phyloP scores from a whole-genome alignment of 2,888 invertebrate genomes.

The Oithona nana region DNA sequence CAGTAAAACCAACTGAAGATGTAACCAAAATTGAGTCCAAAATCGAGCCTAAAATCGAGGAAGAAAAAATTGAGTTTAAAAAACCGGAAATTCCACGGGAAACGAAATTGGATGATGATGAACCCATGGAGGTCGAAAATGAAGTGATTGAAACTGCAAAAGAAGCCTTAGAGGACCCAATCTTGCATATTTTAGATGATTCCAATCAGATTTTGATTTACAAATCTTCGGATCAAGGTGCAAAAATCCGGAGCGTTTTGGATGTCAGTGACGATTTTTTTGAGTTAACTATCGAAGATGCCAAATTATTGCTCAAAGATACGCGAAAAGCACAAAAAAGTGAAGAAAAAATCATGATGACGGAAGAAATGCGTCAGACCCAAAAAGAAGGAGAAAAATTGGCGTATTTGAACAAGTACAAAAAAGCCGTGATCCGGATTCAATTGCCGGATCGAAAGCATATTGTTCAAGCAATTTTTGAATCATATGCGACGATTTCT shows the following conservation, averaged over 20 bases:
- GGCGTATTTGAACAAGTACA: not conserved
- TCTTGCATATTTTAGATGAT: conserved; percentile 1
- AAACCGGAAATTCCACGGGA: not conserved
- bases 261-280: conserved; percentile 1
- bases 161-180: not conserved
- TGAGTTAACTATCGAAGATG: not conserved
- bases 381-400: not conserved
- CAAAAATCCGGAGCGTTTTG: not conserved
- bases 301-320: not conserved
- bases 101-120: not conserved
- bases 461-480: not conserved
- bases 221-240: not conserved
- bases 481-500: not conserved
- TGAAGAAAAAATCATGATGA: conserved; percentile 5
- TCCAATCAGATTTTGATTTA: not conserved
- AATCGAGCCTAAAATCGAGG: not conserved
- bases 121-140: not conserved
- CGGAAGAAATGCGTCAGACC: not conserved
- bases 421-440: conserved; percentile 6
- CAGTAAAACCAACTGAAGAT: no score
- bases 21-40: not conserved
- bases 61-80: not conserved
- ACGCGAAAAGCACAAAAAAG: no score
- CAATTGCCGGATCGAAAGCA: conserved; percentile 4
- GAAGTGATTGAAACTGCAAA: not conserved